phyloP scores from a whole-genome alignment of 2,888 invertebrate genomes.

The Cheilosia vernalis region DNA sequence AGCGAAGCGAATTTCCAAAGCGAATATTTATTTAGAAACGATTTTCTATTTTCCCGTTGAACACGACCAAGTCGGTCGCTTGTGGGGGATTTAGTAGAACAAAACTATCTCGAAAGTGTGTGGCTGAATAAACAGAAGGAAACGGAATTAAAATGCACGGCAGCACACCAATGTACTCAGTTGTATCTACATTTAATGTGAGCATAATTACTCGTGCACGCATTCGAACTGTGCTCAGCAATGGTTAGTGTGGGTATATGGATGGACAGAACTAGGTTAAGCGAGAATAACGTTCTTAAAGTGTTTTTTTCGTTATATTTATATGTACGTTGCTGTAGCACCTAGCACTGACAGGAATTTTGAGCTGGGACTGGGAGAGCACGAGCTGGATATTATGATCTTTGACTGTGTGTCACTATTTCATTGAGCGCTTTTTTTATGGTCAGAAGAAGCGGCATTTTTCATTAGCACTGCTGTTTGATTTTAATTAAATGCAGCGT shows the following conservation, averaged over 20 bases:
- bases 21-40: conserved; percentile 50
- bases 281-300: conserved; percentile 50
- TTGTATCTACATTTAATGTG: conserved; percentile 35
- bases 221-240: conserved; percentile 46
- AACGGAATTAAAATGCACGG: conserved; percentile 62
- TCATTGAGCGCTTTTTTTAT: conserved; percentile 15
- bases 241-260: conserved; percentile 22
- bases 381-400: conserved; percentile 30
- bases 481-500: too few species aligned
- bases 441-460: not conserved
- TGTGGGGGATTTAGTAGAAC: conserved; percentile 16
- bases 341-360: not conserved
- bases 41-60: conserved; percentile 73
- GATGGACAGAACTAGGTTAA: conserved; percentile 61
- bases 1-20: conserved; percentile 29
- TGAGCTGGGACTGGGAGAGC: not conserved
- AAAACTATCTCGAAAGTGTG: not conserved
- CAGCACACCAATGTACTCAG: conserved; percentile 52
- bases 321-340: not conserved
- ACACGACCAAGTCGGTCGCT: conserved; percentile 53
- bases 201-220: conserved; percentile 60
- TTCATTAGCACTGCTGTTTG: not conserved
- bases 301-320: not conserved
- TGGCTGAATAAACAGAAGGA: conserved; percentile 20
- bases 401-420: conserved; percentile 8